Evolutionary conservation across 1,140 invertebrate species (phyloP).

Genomic region (Contarinia nasturtii): DNA sequence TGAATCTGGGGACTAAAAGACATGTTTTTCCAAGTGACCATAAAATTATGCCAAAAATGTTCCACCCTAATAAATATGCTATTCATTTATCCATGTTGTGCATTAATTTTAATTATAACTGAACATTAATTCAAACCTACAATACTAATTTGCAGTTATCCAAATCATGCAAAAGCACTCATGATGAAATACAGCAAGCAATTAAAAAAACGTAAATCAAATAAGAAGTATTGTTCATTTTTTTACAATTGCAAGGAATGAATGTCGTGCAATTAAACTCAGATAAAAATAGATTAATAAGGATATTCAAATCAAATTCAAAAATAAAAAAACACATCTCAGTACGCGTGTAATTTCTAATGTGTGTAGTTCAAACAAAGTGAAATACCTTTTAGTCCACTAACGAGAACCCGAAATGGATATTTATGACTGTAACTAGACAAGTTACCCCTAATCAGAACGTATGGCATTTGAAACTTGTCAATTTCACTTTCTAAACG

Average conservation of each 20-base stretch:
- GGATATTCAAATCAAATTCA: neutral
- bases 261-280: neutral
- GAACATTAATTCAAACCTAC: no score
- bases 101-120: neutral
- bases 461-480: slow-evolving; percentile 55
- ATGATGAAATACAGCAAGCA: no score
- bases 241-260: no score
- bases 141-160: no score
- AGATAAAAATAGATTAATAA: neutral
- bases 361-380: slow-evolving; percentile 6
- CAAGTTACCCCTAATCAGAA: slow-evolving; percentile 68
- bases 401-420: slow-evolving; percentile 66
- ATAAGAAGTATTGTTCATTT: no score
- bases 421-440: slow-evolving; percentile 65
- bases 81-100: neutral
- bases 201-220: no score
- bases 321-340: neutral
- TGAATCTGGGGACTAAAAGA: no score
- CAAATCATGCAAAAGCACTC: no score
- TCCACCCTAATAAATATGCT: no score
- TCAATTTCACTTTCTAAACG: neutral
- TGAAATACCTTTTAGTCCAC: slow-evolving; percentile 54
- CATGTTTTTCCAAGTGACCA: no score
- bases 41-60: no score
- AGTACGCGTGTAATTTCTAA: neutral